Conservation (phyloP, 2,888 invertebrate species). For the Nephrocerus scutellatus region DNA sequence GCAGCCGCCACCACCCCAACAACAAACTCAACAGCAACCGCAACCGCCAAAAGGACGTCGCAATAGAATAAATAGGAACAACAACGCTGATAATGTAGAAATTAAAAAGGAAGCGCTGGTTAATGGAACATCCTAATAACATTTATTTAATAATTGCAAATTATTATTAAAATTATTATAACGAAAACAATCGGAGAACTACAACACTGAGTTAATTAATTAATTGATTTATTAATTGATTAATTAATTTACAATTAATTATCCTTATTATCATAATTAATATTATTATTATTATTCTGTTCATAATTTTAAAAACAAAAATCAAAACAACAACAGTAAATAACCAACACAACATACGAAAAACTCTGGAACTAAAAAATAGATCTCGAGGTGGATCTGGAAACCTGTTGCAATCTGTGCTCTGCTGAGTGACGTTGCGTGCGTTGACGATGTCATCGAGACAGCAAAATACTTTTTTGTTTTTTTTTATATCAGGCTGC, state of each 20-base stretch:
- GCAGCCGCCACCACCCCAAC: conserved; percentile 23
- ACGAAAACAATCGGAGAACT: conserved; percentile 22
- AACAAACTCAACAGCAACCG: conserved; percentile 25
- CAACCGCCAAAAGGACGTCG: conserved; percentile 40
- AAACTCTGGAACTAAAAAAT: no score
- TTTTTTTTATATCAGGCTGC: no score
- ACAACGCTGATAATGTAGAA: conserved; percentile 38
- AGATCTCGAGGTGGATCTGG: no score
- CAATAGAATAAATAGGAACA: conserved; percentile 39
- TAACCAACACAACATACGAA: no score
- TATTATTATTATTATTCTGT: no score
- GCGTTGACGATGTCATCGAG: background rate
- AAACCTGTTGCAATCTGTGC: no score
- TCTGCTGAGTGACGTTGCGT: background rate
- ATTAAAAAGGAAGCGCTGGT: conserved; percentile 45
- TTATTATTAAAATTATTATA: conserved; percentile 23
- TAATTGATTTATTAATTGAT: no score
- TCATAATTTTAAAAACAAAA: no score
- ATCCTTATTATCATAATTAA: no score
- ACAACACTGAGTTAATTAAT: conserved; percentile 24
- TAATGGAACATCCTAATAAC: conserved; percentile 48
- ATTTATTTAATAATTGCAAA: background rate
- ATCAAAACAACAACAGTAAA: no score
- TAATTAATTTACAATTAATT: no score
- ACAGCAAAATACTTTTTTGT: background rate